These are phyloP conservation scores for Ptychoptera contaminata DNA, from an alignment of 2,888 invertebrate species.

Conservation along the genomic window DNA sequence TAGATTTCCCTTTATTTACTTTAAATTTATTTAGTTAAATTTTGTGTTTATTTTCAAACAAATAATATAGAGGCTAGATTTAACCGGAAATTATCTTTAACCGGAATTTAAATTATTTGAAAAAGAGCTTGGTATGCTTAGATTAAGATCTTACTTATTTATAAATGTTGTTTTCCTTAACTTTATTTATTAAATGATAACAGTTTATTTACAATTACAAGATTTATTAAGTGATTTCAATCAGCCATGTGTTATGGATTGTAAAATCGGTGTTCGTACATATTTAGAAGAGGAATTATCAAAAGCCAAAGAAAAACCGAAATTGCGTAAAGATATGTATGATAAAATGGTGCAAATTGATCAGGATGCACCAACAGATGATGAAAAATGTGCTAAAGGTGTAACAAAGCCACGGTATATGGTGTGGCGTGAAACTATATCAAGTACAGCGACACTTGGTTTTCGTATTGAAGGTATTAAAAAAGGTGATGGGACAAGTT, in stretches of 20 bases:
- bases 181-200: constrained; percentile 17
- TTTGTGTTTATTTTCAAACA: too few relatives aligned
- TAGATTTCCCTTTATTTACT: too few relatives aligned
- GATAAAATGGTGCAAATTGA: constrained; percentile 95
- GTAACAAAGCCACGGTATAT: constrained; percentile 90
- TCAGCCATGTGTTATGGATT: constrained; percentile 92
- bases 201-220: constrained; percentile 75
- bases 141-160: too few relatives aligned
- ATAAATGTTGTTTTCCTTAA: neutral
- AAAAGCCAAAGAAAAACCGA: constrained; percentile 89
- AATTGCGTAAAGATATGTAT: constrained; percentile 89
- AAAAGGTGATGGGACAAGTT: constrained; percentile 76
- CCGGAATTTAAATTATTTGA: too few relatives aligned
- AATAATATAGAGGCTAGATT: too few relatives aligned
- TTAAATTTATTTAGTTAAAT: too few relatives aligned
- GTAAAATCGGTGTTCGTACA: constrained; percentile 88
- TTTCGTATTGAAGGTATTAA: constrained; percentile 93
- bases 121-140: too few relatives aligned
- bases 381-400: constrained; percentile 77
- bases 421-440: constrained; percentile 94
- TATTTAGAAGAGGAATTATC: constrained; percentile 89
- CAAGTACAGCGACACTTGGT: constrained; percentile 90
- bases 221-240: constrained; percentile 83
- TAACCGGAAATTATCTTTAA: too few relatives aligned
- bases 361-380: constrained; percentile 71